These are phyloP conservation scores for Heloderma charlesbogerti DNA, from an alignment of 2,113 vertebrate species.

Conservation along the genomic window DNA sequence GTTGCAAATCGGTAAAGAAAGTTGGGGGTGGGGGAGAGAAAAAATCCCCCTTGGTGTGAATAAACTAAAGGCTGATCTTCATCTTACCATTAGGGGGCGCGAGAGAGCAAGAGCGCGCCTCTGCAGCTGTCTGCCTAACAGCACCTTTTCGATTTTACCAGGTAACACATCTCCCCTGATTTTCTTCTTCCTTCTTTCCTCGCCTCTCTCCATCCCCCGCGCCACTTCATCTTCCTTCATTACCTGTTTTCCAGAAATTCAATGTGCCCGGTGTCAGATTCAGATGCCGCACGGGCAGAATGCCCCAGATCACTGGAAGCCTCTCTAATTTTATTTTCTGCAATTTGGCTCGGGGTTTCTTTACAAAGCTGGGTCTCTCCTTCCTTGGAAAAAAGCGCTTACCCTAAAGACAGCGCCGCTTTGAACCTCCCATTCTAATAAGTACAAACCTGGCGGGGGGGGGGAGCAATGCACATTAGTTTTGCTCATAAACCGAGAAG, in stretches of 20 bases:
- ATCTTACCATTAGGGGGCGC: slow-evolving; percentile 70
- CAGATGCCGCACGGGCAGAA: neutral
- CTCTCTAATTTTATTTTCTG: neutral
- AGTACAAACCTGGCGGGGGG: slow-evolving; percentile 11
- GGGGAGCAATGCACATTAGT: neutral
- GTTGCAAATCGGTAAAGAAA: slow-evolving; percentile 2
- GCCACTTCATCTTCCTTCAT: neutral
- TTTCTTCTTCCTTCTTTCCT: slow-evolving; percentile 55
- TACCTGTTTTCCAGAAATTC: slow-evolving; percentile 1
- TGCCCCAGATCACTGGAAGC: neutral
- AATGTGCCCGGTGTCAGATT: neutral
- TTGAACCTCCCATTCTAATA: slow-evolving; percentile 31
- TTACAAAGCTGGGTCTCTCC: slow-evolving; percentile 3
- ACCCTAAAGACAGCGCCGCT: neutral
- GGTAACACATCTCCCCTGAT: slow-evolving; percentile 20
- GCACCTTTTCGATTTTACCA: slow-evolving; percentile 25
- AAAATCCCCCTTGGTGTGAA: slow-evolving; percentile 22
- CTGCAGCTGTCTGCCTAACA: neutral
- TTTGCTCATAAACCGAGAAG: neutral
- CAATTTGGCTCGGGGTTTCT: neutral
- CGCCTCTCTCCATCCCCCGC: neutral
- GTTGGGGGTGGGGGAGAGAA: slow-evolving; percentile 14
- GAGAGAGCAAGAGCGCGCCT: slow-evolving; percentile 61
- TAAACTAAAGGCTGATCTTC: slow-evolving; percentile 13
- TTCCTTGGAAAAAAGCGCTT: neutral